Percentiles rank a stretch among this genome's conserved stretches.
Conservation (phyloP, 2,113 vertebrate species). For the Elanus axillaris region DNA sequence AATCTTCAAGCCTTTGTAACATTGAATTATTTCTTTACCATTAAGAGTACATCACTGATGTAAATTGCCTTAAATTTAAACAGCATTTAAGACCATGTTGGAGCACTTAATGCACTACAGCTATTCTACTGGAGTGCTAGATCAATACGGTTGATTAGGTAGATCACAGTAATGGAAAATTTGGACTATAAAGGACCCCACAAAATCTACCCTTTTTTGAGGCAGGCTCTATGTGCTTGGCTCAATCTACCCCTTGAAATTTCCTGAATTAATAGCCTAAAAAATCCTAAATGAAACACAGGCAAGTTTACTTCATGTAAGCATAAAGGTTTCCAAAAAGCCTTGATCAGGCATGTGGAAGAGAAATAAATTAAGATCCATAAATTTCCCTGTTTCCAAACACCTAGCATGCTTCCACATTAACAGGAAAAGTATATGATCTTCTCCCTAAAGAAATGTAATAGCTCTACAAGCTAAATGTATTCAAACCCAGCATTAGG, state of each 20-base stretch:
- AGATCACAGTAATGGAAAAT: not conserved
- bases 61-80: not conserved
- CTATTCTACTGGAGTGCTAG: not conserved
- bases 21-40: not conserved
- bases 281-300: not conserved
- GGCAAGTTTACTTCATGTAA: not conserved
- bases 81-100: not conserved
- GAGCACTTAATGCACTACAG: not conserved
- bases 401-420: not conserved
- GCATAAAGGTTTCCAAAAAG: not conserved
- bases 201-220: not conserved
- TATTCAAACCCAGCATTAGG: not conserved
- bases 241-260: not conserved
- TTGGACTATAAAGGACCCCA: not conserved
- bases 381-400: not conserved
- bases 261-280: not conserved
- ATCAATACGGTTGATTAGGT: not conserved
- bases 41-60: not conserved
- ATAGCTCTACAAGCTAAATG: not conserved
- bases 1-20: not conserved
- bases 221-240: not conserved
- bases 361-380: not conserved
- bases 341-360: fast-evolving
- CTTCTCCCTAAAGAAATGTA: not conserved
- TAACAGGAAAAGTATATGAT: not conserved